A percentile compares a stretch with the other conserved stretches of the same genome.
Evolutionary conservation across 2,113 vertebrate genomes (phyloP).

Genomic region (Gasterosteus nipponicus): DNA sequence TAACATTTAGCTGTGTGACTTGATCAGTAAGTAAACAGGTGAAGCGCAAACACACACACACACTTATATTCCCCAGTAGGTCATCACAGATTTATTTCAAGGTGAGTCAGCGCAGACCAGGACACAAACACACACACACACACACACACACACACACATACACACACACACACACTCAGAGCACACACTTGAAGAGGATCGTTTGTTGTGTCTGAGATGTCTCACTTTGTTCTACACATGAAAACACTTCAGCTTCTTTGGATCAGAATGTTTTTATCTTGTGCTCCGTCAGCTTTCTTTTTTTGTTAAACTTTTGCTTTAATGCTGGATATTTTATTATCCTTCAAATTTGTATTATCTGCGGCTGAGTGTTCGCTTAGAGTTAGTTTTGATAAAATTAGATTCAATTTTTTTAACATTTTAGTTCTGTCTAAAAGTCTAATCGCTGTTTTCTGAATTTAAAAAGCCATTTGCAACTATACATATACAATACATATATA

Average conservation of each 20-base stretch:
- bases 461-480: too few species aligned
- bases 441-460: background rate
- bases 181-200: background rate
- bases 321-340: background rate
- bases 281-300: background rate
- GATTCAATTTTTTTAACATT: background rate
- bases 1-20: background rate
- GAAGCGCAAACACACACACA: background rate
- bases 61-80: background rate
- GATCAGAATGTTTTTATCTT: background rate
- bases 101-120: background rate
- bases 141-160: background rate
- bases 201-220: constrained; percentile 1
- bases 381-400: background rate
- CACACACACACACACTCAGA: background rate
- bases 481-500: too few species aligned
- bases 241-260: background rate
- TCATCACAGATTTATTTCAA: background rate
- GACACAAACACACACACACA: background rate
- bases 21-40: background rate
- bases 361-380: too few species aligned
- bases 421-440: background rate
- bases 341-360: background rate
- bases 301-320: background rate
- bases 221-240: constrained; percentile 14